A percentile compares a stretch with the other conserved stretches of the same genome.
These are phyloP conservation scores for Uromys caudimaculatus DNA, from an alignment of 2,797 vertebrate species.

Conservation along the genomic window DNA sequence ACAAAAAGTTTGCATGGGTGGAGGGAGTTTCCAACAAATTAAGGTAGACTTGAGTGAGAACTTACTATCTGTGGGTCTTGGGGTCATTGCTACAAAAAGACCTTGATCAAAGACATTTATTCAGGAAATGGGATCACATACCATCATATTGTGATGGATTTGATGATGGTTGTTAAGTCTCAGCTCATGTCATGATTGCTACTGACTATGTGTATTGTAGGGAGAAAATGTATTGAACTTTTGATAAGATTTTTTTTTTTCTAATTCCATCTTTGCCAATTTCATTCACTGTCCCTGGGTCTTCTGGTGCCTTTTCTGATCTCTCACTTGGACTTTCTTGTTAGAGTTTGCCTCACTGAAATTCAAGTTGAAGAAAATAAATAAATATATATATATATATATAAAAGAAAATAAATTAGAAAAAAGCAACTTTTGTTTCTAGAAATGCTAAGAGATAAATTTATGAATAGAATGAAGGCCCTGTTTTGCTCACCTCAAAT, in stretches of 20 bases:
- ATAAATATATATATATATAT: neutral
- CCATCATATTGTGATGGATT: neutral
- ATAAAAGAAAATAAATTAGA: neutral
- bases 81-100: neutral
- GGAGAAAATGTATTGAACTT: neutral
- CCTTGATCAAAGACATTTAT: conserved; percentile 23
- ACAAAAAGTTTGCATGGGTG: conserved; percentile 65
- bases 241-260: neutral
- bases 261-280: neutral
- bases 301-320: neutral
- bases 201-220: neutral
- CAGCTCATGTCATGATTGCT: neutral
- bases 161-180: neutral
- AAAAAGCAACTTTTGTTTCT: neutral
- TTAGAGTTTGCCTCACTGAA: conserved; percentile 37
- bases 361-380: conserved; percentile 31
- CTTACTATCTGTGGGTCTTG: conserved; percentile 54
- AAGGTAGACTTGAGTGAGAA: conserved; percentile 70
- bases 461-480: neutral
- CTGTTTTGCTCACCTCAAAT: conserved; percentile 39
- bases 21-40: conserved; percentile 45
- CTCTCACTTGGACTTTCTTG: conserved; percentile 23
- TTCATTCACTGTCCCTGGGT: neutral
- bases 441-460: conserved; percentile 48
- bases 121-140: neutral